phyloP scores from a whole-genome alignment of 2,113 vertebrate genomes.

The Himantopus leucocephalus region DNA sequence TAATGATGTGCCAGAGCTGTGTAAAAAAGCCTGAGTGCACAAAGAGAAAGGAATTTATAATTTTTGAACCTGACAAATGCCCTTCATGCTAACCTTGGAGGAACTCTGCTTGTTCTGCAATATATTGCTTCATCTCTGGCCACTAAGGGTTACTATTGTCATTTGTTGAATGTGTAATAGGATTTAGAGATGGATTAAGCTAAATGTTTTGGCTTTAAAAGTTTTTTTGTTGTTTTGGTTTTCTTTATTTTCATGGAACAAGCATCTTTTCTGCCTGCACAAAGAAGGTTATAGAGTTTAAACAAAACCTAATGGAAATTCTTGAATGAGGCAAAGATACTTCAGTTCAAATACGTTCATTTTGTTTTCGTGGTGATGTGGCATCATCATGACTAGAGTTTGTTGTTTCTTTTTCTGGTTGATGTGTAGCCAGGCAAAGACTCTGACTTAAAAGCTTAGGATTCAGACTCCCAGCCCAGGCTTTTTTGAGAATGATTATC shows the following conservation, averaged over 20 bases:
- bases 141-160: not conserved
- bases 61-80: not conserved
- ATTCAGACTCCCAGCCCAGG: not conserved
- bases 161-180: not conserved
- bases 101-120: not conserved
- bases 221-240: not conserved
- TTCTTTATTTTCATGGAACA: not conserved
- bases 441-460: constrained; percentile 23
- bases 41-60: not conserved
- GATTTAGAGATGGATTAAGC: constrained; percentile 19
- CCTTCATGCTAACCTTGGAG: not conserved
- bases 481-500: constrained; percentile 7
- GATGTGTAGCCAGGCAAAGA: constrained; percentile 35
- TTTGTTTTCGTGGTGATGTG: not conserved
- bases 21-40: not conserved
- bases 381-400: not conserved
- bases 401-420: constrained; percentile 31
- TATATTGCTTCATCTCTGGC: not conserved
- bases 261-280: not conserved
- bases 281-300: constrained; percentile 8
- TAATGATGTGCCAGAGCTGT: not conserved
- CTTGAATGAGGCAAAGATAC: constrained; percentile 17
- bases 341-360: not conserved
- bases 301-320: constrained; percentile 49
- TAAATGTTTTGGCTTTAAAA: constrained; percentile 14